Conservation (phyloP, 2,888 invertebrate species). For the Tenthredo livida region DNA sequence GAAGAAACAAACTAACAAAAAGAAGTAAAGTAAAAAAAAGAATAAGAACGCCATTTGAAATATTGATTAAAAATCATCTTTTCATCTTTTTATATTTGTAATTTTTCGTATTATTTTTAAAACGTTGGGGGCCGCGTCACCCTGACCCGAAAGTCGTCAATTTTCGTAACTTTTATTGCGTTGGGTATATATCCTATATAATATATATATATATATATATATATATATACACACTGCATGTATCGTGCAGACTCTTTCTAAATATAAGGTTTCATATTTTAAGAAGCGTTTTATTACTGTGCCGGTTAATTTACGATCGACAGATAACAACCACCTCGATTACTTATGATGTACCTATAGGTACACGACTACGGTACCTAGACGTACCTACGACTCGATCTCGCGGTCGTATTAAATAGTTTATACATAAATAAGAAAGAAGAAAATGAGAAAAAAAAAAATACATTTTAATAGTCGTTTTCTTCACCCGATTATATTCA, state of each 20-base stretch:
- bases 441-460: background rate
- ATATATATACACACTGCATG: background rate
- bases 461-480: background rate
- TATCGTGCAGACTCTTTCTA: conserved; percentile 1
- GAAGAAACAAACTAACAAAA: background rate
- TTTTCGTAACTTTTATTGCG: conserved; percentile 42
- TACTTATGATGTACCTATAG: conserved; percentile 61
- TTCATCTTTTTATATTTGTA: background rate
- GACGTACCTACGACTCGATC: background rate
- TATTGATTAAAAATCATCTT: background rate
- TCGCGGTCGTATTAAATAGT: background rate
- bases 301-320: conserved; percentile 49
- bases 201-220: background rate
- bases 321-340: conserved; percentile 55
- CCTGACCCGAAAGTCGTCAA: conserved; percentile 23
- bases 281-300: conserved; percentile 11
- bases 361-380: conserved; percentile 53
- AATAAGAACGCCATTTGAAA: background rate
- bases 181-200: background rate
- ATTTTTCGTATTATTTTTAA: background rate
- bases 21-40: background rate
- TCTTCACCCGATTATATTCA: background rate
- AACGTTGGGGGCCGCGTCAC: background rate
- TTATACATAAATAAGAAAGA: background rate
- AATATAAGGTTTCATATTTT: conserved; percentile 44